phyloP scores from a whole-genome alignment of 2,797 vertebrate species.

The Pangasius sanitwongsei region DNA sequence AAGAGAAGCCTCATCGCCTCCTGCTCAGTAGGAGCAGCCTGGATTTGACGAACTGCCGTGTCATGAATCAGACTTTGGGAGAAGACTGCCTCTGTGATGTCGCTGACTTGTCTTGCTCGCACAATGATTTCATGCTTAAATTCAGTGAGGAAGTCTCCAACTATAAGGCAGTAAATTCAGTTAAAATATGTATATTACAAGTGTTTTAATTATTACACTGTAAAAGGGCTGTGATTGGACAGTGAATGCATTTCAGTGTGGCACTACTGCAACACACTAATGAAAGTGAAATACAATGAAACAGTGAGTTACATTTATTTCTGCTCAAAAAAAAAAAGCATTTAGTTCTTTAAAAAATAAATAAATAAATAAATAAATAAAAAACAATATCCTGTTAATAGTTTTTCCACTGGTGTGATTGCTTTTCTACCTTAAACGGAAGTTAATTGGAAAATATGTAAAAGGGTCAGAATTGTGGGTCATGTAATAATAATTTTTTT shows the following conservation, averaged over 20 bases:
- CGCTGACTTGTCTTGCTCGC: slow-evolving; percentile 36
- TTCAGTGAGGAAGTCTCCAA: slow-evolving; percentile 58
- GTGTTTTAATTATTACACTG: background rate
- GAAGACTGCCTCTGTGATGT: slow-evolving; percentile 54
- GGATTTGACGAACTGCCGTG: slow-evolving; percentile 31
- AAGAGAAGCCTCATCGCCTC: slow-evolving; percentile 61
- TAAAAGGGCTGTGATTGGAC: background rate
- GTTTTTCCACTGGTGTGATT: no score
- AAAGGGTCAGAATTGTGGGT: no score
- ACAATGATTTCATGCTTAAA: slow-evolving; percentile 61
- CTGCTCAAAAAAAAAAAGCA: background rate
- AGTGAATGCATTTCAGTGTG: background rate
- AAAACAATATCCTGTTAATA: no score
- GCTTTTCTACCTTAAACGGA: no score
- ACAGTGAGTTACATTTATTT: background rate
- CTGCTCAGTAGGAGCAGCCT: slow-evolving; percentile 45
- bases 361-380: no score
- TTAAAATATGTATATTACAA: background rate
- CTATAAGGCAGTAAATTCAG: slow-evolving; percentile 35
- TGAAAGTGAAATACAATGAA: background rate
- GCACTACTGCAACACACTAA: background rate
- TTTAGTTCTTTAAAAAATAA: background rate
- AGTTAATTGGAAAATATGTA: no score
- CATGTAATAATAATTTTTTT: no score
- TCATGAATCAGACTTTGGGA: slow-evolving; percentile 61